Evolutionary conservation across 2,113 vertebrate species (phyloP), one percentile per base, ranked within the genome.

Genomic region (Cottus gobio): DNA sequence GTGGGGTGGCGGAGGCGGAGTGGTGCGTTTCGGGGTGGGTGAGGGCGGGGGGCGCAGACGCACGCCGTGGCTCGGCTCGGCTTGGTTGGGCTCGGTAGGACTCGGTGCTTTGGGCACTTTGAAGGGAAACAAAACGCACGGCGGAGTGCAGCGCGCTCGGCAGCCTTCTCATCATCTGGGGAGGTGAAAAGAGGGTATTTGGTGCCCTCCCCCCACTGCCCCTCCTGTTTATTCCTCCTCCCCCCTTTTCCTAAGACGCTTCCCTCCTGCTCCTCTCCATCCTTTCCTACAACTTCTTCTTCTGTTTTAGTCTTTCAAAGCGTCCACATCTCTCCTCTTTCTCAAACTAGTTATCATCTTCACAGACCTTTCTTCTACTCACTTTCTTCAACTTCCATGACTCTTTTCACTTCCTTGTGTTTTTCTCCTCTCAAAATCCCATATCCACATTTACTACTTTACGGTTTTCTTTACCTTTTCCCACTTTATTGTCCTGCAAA

Each of bases 141-240:
- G 74, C 56, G 74, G 79, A 80, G 83, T 72, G 87, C 79, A 77
- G 88, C 85, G 89, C 88, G 90, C 88, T 82, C 81, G 30, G 76
- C 79, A 83, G 84, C 77, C 87, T 89, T 85, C 89, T 85, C 88
- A 82, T 87, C 90, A 85, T 87, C 86, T 85, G 84, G 75, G 80
- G 79, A 67, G 74, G 82, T 73, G 77, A 20, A 20, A 8, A 75
- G 44, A 57, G 83, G 68, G 69, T 48, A 89, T 89, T 82, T 86
- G 71, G 79, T 88, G 61, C 75, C 74, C 84, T 86, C 72, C 83
- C 57, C 63, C 31, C 34, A 36, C 83, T 34, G n/a, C 39, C 36
- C 63, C 75, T 79, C 63, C 77, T 64, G 78, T 24, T 64, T 75
- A 57, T 78, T 60, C 77, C 39, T 16, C 66, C 69, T 54, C 84